These are phyloP conservation scores for Acholoe squamosa DNA, from an alignment of 2,888 invertebrate genomes.

Conservation along the genomic window DNA sequence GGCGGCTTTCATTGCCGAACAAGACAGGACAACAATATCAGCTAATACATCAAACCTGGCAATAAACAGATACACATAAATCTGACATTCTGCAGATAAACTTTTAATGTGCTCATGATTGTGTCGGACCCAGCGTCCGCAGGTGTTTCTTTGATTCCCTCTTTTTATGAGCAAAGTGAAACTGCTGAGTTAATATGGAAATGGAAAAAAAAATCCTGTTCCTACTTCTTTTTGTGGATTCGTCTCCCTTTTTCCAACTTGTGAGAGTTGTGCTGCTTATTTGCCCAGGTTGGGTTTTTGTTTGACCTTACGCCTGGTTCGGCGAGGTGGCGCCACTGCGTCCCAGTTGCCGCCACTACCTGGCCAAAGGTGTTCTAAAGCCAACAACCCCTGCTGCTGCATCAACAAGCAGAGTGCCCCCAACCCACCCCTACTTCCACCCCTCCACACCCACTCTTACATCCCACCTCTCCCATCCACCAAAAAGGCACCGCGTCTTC, in stretches of 20 bases:
- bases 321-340: slow-evolving; percentile 32
- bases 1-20: slow-evolving; percentile 4
- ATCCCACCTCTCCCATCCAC: background rate
- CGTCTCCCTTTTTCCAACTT: background rate
- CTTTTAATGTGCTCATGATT: background rate
- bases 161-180: background rate
- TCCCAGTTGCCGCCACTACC: slow-evolving; percentile 46
- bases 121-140: background rate
- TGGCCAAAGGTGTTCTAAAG: slow-evolving; percentile 51
- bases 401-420: slow-evolving; percentile 42
- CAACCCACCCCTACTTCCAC: background rate
- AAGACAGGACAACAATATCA: slow-evolving; percentile 35
- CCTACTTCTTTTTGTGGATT: slow-evolving; percentile 9
- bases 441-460: background rate
- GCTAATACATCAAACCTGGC: background rate
- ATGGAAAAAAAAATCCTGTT: background rate
- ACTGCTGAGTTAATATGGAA: slow-evolving; percentile 15
- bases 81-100: background rate
- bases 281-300: slow-evolving; percentile 52
- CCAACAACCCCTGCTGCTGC: slow-evolving; percentile 49
- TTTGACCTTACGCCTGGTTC: slow-evolving; percentile 52
- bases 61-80: slow-evolving; percentile 1
- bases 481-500: background rate
- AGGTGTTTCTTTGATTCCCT: background rate
- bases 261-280: slow-evolving; percentile 54